A percentile compares a stretch with the other conserved stretches of the same genome.
Evolutionary conservation across 1,140 invertebrate species (phyloP).

Genomic region (Prorops nasuta): DNA sequence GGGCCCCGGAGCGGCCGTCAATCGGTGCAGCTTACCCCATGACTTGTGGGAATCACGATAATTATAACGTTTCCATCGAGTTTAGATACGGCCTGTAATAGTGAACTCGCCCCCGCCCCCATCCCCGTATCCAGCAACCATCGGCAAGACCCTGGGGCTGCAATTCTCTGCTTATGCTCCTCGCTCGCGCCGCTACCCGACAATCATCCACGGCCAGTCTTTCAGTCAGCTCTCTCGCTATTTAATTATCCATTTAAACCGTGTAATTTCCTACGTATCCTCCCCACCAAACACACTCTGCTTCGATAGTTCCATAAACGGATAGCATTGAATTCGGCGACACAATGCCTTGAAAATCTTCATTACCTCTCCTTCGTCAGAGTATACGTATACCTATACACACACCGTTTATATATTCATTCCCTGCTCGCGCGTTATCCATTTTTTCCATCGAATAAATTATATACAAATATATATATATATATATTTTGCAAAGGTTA

Average conservation of each 20-base stretch:
- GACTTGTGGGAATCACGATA: conserved; percentile 53
- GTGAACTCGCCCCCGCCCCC: conserved; percentile 33
- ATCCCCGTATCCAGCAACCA: conserved; percentile 22
- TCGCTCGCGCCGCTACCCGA: conserved; percentile 53
- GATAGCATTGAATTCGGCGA: too few relatives aligned
- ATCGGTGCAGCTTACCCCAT: conserved; percentile 29
- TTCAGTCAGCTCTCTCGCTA: conserved; percentile 59
- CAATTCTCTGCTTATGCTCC: conserved; percentile 54
- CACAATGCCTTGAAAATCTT: too few relatives aligned
- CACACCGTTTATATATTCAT: too few relatives aligned
- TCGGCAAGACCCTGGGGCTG: conserved; percentile 46
- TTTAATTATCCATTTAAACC: conserved; percentile 60
- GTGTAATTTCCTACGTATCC: conserved; percentile 49
- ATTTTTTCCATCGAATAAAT: too few relatives aligned
- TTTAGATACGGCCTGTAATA: conserved; percentile 47
- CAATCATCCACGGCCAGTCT: conserved; percentile 58
- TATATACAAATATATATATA: too few relatives aligned
- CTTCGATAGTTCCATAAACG: too few relatives aligned
- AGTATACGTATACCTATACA: too few relatives aligned
- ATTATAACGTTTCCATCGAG: conserved; percentile 53
- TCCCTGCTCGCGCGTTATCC: too few relatives aligned
- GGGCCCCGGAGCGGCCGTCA: conserved; percentile 12
- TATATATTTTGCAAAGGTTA: too few relatives aligned
- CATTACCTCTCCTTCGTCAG: too few relatives aligned
- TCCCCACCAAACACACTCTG: too few relatives aligned